Percentiles rank a stretch among this genome's conserved stretches.
phyloP scores from a whole-genome alignment of 2,797 vertebrate genomes.

The Chaunax sp. region DNA sequence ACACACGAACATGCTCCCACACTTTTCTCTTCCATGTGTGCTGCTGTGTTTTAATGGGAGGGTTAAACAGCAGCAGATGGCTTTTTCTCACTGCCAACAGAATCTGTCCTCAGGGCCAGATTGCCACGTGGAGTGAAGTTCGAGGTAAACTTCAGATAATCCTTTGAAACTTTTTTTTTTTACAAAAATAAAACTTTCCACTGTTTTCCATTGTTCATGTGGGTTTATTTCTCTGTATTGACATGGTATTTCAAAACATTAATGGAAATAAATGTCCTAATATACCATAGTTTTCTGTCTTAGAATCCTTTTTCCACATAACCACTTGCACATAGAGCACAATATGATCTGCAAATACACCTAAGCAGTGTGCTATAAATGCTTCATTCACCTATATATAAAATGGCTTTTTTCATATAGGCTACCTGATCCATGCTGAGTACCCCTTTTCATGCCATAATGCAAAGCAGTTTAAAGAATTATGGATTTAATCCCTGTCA shows the following conservation, averaged over 20 bases:
- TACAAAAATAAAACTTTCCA: not conserved
- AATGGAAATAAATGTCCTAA: not conserved
- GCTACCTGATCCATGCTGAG: conserved; percentile 36
- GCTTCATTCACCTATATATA: not conserved
- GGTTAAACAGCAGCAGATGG: conserved; percentile 79
- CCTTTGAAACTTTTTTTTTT: conserved; percentile 4
- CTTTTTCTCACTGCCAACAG: conserved; percentile 78
- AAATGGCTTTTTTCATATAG: conserved; percentile 11
- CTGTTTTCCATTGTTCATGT: not conserved
- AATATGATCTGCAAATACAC: conserved; percentile 28
- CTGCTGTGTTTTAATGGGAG: conserved; percentile 68
- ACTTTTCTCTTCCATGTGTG: conserved; percentile 45
- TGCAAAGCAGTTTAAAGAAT: conserved; percentile 62
- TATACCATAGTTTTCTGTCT: conserved; percentile 12
- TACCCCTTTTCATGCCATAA: conserved; percentile 40
- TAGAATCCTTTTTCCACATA: conserved; percentile 25
- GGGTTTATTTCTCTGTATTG: not conserved
- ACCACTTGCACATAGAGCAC: not conserved
- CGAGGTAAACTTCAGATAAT: conserved; percentile 58
- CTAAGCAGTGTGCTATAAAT: conserved; percentile 1
- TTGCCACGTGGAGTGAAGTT: conserved; percentile 73
- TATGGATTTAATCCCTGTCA: conserved; percentile 49
- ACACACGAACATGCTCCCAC: conserved; percentile 37
- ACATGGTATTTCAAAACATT: conserved; percentile 1
- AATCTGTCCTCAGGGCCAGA: conserved; percentile 67